Percentiles rank a stretch among this genome's conserved stretches.
phyloP scores from a whole-genome alignment of 2,888 invertebrate genomes.

The Zhuqinia jingwanae region DNA sequence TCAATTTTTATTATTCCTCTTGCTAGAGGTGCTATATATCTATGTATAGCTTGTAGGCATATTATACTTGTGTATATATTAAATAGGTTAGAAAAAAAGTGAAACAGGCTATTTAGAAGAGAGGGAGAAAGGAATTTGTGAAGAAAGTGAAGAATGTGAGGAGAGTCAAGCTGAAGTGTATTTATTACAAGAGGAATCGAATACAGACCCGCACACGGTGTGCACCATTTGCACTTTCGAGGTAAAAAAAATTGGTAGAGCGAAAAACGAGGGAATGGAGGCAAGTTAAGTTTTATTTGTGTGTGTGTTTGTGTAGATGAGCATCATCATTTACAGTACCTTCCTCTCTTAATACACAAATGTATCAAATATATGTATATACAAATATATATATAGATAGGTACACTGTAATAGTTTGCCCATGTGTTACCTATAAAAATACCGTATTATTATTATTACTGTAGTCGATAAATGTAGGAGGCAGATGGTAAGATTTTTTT shows the following conservation, averaged over 20 bases:
- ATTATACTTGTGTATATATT: neutral
- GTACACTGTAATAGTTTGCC: neutral
- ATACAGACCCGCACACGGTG: neutral
- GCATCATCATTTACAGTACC: constrained; percentile 42
- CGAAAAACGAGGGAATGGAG: neutral
- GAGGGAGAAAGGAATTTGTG: neutral
- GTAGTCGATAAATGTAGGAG: neutral
- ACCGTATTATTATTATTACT: neutral
- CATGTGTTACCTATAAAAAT: neutral
- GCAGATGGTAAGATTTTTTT: constrained; percentile 34
- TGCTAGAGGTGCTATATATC: constrained; percentile 1
- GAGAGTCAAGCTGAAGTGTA: constrained; percentile 66
- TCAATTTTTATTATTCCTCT: constrained; percentile 8
- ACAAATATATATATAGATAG: neutral
- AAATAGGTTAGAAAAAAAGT: constrained; percentile 10
- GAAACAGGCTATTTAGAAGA: constrained; percentile 21
- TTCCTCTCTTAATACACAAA: neutral
- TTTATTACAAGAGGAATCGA: constrained; percentile 66
- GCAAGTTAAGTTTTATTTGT: constrained; percentile 40
- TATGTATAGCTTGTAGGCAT: constrained; percentile 4
- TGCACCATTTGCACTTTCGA: constrained; percentile 40
- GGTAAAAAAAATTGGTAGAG: constrained; percentile 19
- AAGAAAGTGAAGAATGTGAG: constrained; percentile 41
- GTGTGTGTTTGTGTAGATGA: constrained; percentile 39
- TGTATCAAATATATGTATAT: neutral